These are phyloP conservation scores for Rhimphoctona megacephalus DNA, from an alignment of 2,888 invertebrate genomes.

Conservation along the genomic window DNA sequence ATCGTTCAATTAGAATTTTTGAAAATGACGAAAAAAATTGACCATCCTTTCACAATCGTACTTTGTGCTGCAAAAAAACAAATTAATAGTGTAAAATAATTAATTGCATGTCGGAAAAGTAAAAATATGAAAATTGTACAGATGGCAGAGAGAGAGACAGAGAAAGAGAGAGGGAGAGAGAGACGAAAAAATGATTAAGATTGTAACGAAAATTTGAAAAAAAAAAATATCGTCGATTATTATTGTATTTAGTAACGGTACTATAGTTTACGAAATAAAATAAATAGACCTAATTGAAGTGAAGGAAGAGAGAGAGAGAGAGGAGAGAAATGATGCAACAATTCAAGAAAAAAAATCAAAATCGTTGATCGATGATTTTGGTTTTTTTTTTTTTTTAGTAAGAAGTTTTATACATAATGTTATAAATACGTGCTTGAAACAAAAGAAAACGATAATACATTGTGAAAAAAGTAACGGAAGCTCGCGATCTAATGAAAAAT, in stretches of 20 bases:
- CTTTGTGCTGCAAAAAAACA: slow-evolving; percentile 57
- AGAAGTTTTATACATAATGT: slow-evolving; percentile 71
- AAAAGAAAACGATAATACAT: slow-evolving; percentile 59
- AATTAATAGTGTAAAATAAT: neutral
- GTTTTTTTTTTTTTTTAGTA: slow-evolving; percentile 66
- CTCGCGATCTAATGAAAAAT: slow-evolving; percentile 42
- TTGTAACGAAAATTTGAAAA: slow-evolving; percentile 28
- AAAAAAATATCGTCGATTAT: slow-evolving; percentile 53
- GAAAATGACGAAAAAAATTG: neutral
- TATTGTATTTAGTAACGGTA: slow-evolving; percentile 69
- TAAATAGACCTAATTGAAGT: slow-evolving; percentile 51
- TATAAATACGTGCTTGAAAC: slow-evolving; percentile 64
- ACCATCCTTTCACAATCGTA: slow-evolving; percentile 61
- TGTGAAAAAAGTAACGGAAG: slow-evolving; percentile 71
- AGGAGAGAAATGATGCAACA: neutral
- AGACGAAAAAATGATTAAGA: slow-evolving; percentile 55
- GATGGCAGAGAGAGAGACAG: slow-evolving; percentile 31
- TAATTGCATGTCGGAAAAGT: slow-evolving; percentile 48
- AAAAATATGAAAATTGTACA: slow-evolving; percentile 65
- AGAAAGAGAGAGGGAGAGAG: slow-evolving; percentile 22
- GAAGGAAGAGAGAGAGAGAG: slow-evolving; percentile 23
- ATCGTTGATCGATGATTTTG: neutral
- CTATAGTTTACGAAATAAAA: slow-evolving; percentile 61
- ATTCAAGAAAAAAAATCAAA: neutral
- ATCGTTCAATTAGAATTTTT: neutral